A percentile compares a stretch with the other conserved stretches of the same genome.
Evolutionary conservation across 2,797 vertebrate species (phyloP).

Genomic region (Pangasius krempfi): DNA sequence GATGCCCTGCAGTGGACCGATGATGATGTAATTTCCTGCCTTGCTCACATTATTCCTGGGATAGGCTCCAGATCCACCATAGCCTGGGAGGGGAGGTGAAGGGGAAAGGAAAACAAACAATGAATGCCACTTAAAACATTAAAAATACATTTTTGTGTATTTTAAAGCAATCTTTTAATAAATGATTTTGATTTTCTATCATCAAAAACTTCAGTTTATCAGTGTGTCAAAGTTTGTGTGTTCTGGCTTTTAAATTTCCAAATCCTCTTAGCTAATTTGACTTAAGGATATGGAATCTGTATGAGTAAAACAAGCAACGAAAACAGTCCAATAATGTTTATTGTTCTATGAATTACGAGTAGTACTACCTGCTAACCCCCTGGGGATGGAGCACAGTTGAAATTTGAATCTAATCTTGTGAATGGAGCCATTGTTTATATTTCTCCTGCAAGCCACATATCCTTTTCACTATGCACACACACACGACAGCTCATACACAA

Average conservation of each 20-base stretch:
- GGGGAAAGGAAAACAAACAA: background rate
- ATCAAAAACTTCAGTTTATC: background rate
- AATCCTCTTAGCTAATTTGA: background rate
- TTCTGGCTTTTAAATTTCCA: background rate
- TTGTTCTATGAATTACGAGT: background rate
- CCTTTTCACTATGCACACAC: background rate
- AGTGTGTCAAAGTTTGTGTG: background rate
- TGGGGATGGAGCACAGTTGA: background rate
- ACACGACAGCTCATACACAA: background rate
- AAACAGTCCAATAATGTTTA: background rate
- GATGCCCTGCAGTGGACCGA: background rate
- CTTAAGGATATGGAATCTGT: background rate
- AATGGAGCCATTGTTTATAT: constrained; percentile 28
- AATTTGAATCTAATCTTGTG: constrained; percentile 10
- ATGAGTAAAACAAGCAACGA: background rate
- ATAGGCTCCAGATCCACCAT: background rate
- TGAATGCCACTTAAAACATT: background rate
- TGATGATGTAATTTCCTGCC: background rate
- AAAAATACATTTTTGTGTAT: background rate
- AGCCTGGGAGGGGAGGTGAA: background rate
- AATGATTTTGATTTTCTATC: background rate
- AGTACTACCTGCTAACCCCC: background rate
- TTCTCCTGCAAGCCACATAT: constrained; percentile 1
- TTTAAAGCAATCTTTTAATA: background rate
- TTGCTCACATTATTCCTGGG: background rate